phyloP scores from a whole-genome alignment of 2,113 vertebrate genomes.

The Cololabis saira region DNA sequence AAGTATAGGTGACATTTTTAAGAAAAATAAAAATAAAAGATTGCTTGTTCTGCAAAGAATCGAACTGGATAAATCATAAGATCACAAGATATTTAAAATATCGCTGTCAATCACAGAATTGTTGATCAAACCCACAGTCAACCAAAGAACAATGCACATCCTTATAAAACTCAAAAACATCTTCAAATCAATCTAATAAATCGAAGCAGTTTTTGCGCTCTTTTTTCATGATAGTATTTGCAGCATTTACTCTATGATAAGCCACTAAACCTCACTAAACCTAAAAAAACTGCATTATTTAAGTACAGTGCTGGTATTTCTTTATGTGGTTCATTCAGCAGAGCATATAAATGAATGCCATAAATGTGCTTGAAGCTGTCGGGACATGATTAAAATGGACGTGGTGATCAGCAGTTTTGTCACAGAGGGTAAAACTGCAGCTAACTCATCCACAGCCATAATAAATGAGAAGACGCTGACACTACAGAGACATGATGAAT shows the following conservation, averaged over 20 bases:
- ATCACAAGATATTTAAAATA: too few relatives aligned
- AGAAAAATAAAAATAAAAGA: too few relatives aligned
- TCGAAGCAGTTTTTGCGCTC: too few relatives aligned
- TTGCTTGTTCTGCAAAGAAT: too few relatives aligned
- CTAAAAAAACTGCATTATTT: slow-evolving; percentile 7
- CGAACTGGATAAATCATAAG: too few relatives aligned
- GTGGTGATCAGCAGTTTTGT: slow-evolving; percentile 65
- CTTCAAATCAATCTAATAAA: too few relatives aligned
- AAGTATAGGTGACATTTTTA: too few relatives aligned
- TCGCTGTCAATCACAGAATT: too few relatives aligned
- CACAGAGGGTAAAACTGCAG: slow-evolving; percentile 60
- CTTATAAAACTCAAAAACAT: too few relatives aligned
- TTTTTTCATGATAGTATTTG: too few relatives aligned
- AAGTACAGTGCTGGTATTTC: slow-evolving; percentile 4
- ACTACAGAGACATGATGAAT: slow-evolving; percentile 53
- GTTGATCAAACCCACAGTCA: too few relatives aligned
- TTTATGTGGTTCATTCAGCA: background rate
- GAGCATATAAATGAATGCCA: slow-evolving; percentile 44
- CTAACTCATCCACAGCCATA: slow-evolving; percentile 60
- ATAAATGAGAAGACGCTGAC: slow-evolving; percentile 66
- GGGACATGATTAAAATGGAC: slow-evolving; percentile 57
- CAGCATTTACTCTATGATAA: background rate
- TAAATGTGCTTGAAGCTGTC: slow-evolving; percentile 54
- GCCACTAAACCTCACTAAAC: background rate
- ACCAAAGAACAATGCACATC: too few relatives aligned